phyloP scores from a whole-genome alignment of 2,113 vertebrate species.

The Fregetta grallaria region DNA sequence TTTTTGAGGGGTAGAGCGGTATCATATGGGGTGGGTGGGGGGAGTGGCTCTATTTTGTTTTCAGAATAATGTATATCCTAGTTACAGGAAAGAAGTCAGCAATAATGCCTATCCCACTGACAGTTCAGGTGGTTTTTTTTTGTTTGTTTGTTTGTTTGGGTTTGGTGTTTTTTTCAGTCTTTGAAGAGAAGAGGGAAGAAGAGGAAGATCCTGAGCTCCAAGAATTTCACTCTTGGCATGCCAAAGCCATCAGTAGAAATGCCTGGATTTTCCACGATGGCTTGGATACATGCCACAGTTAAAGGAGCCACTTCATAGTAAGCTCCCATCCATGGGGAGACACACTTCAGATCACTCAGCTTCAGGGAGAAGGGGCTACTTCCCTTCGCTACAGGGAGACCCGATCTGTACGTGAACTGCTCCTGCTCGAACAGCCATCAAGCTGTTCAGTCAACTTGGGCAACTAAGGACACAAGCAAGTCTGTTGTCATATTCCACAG shows the following conservation, averaged over 20 bases:
- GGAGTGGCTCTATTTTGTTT: not conserved
- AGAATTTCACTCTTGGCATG: not conserved
- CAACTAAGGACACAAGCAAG: not conserved
- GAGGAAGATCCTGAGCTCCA: not conserved
- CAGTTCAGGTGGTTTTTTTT: not conserved
- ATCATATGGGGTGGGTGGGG: not conserved
- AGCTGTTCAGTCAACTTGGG: not conserved
- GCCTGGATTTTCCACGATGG: not conserved
- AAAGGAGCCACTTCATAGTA: not conserved
- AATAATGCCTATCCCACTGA: not conserved
- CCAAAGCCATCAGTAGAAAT: not conserved
- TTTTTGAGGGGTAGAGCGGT: not conserved
- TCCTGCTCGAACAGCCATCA: not conserved
- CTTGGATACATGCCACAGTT: not conserved
- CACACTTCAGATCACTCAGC: not conserved
- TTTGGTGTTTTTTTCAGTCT: not conserved
- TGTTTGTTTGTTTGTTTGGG: too few relatives aligned
- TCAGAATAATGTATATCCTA: not conserved
- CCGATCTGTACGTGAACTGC: fast-evolving
- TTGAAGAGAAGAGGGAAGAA: not conserved
- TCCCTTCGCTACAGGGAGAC: not conserved
- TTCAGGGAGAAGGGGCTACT: not conserved
- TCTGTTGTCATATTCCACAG: not conserved
- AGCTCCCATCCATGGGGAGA: not conserved
- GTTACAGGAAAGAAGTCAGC: not conserved